phyloP scores from a whole-genome alignment of 2,113 vertebrate species.

The Anhinga rufa region DNA sequence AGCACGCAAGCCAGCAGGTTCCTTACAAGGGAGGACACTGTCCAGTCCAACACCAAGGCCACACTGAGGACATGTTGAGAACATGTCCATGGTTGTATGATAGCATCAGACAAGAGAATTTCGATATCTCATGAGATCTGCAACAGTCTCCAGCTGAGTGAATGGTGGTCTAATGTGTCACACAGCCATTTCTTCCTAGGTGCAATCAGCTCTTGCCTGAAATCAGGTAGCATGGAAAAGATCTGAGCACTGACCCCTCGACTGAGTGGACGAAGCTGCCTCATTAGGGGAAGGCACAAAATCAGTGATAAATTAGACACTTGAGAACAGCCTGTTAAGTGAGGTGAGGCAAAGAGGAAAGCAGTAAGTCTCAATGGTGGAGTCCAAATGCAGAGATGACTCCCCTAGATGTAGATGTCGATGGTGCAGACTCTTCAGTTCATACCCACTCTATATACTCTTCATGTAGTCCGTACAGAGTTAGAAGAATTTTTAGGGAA shows the following conservation, averaged over 20 bases:
- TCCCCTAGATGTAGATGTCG: background rate
- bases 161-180: background rate
- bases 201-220: too few relatives aligned
- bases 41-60: background rate
- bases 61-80: background rate
- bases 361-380: background rate
- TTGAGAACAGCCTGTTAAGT: background rate
- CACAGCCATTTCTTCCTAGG: background rate
- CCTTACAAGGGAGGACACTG: background rate
- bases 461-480: background rate
- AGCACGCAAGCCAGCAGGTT: background rate
- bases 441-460: background rate
- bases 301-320: background rate
- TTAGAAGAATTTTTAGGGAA: background rate
- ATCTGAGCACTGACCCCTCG: background rate
- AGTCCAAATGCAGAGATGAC: background rate
- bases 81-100: background rate
- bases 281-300: background rate
- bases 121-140: background rate
- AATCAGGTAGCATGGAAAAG: background rate
- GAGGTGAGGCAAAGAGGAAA: background rate
- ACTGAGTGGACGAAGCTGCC: background rate
- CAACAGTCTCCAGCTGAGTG: background rate
- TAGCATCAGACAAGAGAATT: background rate
- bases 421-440: background rate